A percentile compares a stretch with the other conserved stretches of the same genome.
Conservation (phyloP, 1,140 invertebrate genomes). For the Sitodiplosis mosellana region DNA sequence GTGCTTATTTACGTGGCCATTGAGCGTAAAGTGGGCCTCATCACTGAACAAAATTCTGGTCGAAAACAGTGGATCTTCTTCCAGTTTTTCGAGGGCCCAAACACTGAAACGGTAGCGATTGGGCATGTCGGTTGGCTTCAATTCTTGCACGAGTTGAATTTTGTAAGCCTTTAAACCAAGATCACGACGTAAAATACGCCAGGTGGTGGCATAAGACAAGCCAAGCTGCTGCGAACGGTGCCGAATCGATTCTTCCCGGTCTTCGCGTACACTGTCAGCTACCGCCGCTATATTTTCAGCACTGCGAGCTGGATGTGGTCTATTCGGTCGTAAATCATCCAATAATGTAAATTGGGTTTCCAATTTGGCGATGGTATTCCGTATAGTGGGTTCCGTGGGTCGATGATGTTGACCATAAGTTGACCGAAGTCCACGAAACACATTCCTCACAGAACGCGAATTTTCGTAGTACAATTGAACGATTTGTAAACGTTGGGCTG, state of each 20-base stretch:
- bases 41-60: not conserved
- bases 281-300: constrained; percentile 9
- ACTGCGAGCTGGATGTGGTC: constrained; percentile 4
- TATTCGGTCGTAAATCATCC: not conserved
- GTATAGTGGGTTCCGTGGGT: not conserved
- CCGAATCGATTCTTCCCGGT: constrained; percentile 8
- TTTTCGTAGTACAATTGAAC: constrained; percentile 1
- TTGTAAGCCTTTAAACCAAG: not conserved
- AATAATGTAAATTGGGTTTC: not conserved
- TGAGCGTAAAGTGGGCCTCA: not conserved
- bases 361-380: not conserved
- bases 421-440: not conserved
- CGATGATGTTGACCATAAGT: not conserved
- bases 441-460: not conserved
- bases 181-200: constrained; percentile 6
- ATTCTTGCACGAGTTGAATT: not conserved
- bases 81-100: not conserved
- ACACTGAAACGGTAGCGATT: not conserved
- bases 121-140: not conserved
- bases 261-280: constrained; percentile 8
- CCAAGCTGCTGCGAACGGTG: constrained; percentile 9
- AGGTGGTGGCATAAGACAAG: constrained; percentile 8
- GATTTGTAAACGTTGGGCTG: not conserved
- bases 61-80: not conserved
- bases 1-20: not conserved